Conservation (phyloP, 1,140 invertebrate species). For the Zaprionus lachaisei region DNA sequence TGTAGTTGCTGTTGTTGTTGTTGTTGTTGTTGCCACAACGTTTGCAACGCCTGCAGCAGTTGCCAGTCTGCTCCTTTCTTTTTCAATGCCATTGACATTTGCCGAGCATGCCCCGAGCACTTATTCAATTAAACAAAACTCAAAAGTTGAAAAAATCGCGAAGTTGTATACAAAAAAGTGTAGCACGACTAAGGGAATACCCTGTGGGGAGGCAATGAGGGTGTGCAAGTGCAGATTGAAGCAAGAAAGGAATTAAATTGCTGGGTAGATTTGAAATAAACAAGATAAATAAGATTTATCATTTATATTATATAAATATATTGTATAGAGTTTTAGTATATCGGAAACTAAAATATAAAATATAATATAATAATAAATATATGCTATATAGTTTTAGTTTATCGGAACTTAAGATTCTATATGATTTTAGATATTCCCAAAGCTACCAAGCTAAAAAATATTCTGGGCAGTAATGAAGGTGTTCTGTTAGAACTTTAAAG, state of each 20-base stretch:
- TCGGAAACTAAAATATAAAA: too few species aligned
- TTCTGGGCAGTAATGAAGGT: too few species aligned
- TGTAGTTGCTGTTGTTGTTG: neutral
- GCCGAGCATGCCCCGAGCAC: slow-evolving; percentile 39
- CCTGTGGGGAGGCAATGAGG: neutral
- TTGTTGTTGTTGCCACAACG: neutral
- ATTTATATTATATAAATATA: too few species aligned
- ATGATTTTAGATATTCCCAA: too few species aligned
- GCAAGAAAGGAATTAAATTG: neutral
- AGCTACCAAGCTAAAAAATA: too few species aligned
- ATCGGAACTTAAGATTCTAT: too few species aligned
- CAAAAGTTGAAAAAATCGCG: slow-evolving; percentile 17
- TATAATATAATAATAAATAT: too few species aligned
- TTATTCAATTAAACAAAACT: slow-evolving; percentile 78
- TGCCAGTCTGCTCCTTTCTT: slow-evolving; percentile 33
- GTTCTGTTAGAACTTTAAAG: too few species aligned
- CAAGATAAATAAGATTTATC: neutral
- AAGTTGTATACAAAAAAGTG: neutral
- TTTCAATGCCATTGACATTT: slow-evolving; percentile 66
- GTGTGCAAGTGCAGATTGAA: neutral
- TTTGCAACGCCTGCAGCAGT: slow-evolving; percentile 20
- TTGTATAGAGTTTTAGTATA: too few species aligned
- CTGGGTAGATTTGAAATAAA: neutral
- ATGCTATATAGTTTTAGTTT: too few species aligned
- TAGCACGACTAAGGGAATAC: neutral